Percentiles rank a stretch among this genome's conserved stretches.
phyloP scores from a whole-genome alignment of 2,113 vertebrate genomes.

The human region DNA sequence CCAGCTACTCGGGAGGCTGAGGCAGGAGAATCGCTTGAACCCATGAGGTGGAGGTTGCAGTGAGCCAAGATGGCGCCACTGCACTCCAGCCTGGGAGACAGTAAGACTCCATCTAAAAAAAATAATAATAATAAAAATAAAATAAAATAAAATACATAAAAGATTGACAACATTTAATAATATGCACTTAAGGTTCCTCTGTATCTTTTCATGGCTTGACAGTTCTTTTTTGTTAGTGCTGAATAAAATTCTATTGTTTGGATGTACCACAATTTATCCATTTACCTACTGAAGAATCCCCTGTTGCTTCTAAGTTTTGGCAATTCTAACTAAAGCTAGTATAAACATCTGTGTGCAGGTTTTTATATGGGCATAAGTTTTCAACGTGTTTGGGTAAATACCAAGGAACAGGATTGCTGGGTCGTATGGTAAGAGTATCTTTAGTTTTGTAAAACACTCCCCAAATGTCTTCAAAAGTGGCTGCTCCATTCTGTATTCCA shows the following conservation, averaged over 20 bases:
- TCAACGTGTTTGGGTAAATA: not conserved
- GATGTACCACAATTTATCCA: not conserved
- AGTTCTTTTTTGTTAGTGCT: not conserved
- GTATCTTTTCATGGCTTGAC: not conserved
- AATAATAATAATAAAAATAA: too few relatives aligned
- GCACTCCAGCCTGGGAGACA: too few relatives aligned
- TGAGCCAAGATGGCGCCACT: too few relatives aligned
- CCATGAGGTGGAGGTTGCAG: too few relatives aligned
- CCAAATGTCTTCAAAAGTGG: not conserved
- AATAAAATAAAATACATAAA: too few relatives aligned
- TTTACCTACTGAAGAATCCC: not conserved
- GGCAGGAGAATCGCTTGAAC: too few relatives aligned
- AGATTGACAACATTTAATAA: not conserved
- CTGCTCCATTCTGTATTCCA: not conserved
- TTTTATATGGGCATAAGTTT: not conserved
- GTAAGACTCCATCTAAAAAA: too few relatives aligned
- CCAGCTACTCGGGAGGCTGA: too few relatives aligned
- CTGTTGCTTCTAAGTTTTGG: not conserved
- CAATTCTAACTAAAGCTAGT: not conserved
- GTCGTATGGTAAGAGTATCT: not conserved
- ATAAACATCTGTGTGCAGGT: not conserved
- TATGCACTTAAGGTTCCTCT: not conserved
- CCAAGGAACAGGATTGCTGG: not conserved
- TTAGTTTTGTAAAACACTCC: not conserved
- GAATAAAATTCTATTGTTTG: not conserved